phyloP scores from a whole-genome alignment of 2,797 vertebrate genomes.

The Distichodus sexfasciatus region DNA sequence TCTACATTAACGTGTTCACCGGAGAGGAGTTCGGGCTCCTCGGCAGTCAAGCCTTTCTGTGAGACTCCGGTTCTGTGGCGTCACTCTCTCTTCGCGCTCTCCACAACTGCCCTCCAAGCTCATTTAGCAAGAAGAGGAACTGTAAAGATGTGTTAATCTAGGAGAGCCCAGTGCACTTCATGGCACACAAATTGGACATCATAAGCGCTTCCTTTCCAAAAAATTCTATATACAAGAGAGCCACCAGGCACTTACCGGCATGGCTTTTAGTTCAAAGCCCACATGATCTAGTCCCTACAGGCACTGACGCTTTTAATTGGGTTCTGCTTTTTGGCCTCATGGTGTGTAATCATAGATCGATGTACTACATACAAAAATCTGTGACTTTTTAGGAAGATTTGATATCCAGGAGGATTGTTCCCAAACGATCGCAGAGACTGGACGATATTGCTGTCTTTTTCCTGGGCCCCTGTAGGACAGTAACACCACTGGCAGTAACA shows the following conservation, averaged over 20 bases:
- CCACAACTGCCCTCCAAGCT: slow-evolving; percentile 11
- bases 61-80: neutral
- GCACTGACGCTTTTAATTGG: slow-evolving; percentile 31
- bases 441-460: too few relatives aligned
- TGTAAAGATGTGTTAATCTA: slow-evolving; percentile 38
- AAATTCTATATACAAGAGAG: slow-evolving; percentile 29
- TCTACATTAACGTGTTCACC: slow-evolving; percentile 6
- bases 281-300: slow-evolving; percentile 17
- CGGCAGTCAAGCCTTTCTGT: neutral
- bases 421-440: too few relatives aligned
- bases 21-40: slow-evolving; percentile 6
- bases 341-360: too few relatives aligned
- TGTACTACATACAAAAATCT: too few relatives aligned
- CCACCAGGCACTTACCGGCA: slow-evolving; percentile 41
- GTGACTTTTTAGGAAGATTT: too few relatives aligned
- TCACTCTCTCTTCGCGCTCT: slow-evolving; percentile 11
- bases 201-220: slow-evolving; percentile 32
- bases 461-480: too few relatives aligned
- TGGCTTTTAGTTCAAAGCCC: slow-evolving; percentile 40
- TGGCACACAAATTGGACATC: slow-evolving; percentile 45
- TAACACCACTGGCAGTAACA: too few relatives aligned
- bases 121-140: slow-evolving; percentile 21
- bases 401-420: too few relatives aligned
- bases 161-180: slow-evolving; percentile 21
- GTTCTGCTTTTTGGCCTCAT: neutral